Conservation (phyloP, 2,797 vertebrate genomes). For the Forpus xanthops region DNA sequence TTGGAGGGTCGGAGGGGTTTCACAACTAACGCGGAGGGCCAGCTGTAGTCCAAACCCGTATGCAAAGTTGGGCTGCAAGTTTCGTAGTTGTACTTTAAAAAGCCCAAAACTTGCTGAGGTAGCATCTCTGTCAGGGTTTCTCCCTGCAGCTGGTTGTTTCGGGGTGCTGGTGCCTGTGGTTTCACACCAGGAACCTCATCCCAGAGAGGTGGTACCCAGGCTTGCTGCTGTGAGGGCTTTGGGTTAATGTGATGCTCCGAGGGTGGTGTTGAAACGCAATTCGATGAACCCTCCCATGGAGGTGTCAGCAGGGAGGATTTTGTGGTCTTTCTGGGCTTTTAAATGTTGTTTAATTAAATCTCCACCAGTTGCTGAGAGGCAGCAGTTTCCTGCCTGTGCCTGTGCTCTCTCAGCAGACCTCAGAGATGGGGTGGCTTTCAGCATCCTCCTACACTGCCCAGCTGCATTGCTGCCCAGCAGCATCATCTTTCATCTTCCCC, state of each 20-base stretch:
- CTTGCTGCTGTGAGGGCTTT: neutral
- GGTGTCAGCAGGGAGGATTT: neutral
- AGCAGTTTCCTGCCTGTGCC: neutral
- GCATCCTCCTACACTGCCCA: neutral
- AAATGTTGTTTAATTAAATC: neutral
- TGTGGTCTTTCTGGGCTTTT: neutral
- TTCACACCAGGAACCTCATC: accelerated
- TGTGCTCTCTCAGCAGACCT: neutral
- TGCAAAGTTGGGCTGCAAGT: conserved; percentile 31
- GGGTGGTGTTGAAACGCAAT: neutral
- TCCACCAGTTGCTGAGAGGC: neutral
- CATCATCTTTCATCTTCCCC: neutral
- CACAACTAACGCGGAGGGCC: neutral
- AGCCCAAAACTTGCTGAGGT: neutral
- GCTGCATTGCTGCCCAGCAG: neutral
- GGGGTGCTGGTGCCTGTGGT: neutral
- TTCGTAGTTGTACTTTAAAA: neutral
- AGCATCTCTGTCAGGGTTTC: neutral
- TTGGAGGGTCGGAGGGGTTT: neutral
- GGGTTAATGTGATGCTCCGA: accelerated
- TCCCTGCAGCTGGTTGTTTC: neutral
- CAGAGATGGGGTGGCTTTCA: neutral
- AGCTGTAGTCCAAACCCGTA: neutral
- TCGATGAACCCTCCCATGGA: accelerated
- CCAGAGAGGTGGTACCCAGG: neutral